Evolutionary conservation across 2,888 invertebrate species (phyloP).

Genomic region (Dioctria linearis): DNA sequence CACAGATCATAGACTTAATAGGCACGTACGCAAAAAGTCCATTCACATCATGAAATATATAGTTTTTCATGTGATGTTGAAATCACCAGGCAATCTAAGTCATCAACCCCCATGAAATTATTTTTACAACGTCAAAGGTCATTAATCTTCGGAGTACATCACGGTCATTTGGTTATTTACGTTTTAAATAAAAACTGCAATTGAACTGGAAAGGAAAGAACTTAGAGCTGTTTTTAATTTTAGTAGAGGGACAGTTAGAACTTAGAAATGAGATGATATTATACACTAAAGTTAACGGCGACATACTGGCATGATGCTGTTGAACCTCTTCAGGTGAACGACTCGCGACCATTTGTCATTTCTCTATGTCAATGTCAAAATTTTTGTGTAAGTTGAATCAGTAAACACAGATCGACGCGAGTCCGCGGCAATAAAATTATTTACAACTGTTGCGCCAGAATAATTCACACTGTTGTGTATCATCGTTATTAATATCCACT

Average conservation of each 20-base stretch:
- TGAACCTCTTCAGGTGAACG: not conserved
- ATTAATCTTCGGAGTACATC: not conserved
- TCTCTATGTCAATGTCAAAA: conserved; percentile 43
- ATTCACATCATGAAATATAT: too few species aligned
- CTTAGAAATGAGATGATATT: conserved; percentile 5
- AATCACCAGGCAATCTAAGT: not conserved
- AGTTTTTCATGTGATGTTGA: not conserved
- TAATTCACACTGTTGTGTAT: conserved; percentile 16
- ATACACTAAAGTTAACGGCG: not conserved
- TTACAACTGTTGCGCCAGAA: conserved; percentile 6
- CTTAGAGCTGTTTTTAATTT: too few species aligned
- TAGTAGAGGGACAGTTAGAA: too few species aligned
- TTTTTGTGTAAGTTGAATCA: conserved; percentile 11
- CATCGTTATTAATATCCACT: conserved; percentile 35
- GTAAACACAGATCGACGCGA: conserved; percentile 23
- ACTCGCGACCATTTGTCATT: conserved; percentile 25
- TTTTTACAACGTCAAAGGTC: not conserved
- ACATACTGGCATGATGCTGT: too few species aligned
- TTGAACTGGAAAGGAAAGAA: not conserved
- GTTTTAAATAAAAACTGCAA: not conserved
- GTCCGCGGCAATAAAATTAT: not conserved
- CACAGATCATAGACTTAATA: not conserved
- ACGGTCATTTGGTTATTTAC: not conserved
- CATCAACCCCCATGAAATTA: not conserved
- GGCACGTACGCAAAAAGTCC: not conserved